Percentiles rank a stretch among this genome's conserved stretches.
These are phyloP conservation scores for Mystacides longicornis DNA, from an alignment of 2,888 invertebrate species.

Conservation along the genomic window DNA sequence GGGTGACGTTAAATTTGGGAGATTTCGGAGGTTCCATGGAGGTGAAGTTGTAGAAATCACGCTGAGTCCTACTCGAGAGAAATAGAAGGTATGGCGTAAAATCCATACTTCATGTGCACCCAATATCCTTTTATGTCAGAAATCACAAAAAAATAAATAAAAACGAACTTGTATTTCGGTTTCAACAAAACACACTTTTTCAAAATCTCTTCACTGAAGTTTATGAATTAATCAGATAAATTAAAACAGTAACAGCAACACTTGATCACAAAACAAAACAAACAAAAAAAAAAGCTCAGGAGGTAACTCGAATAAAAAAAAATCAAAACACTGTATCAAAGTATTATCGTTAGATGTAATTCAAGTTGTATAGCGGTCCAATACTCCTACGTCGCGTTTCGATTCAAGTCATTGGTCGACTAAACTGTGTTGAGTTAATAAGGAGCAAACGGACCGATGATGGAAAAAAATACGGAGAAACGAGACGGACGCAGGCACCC, in stretches of 20 bases:
- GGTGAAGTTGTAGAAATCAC: conserved; percentile 30
- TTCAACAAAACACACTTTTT: no score
- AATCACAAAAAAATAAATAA: not conserved
- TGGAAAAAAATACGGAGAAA: conserved; percentile 35
- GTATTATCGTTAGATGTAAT: not conserved
- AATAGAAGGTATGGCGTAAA: conserved; percentile 42
- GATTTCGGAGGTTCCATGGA: conserved; percentile 47
- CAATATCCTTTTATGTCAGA: not conserved
- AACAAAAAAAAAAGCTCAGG: not conserved
- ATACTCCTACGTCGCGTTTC: conserved; percentile 42
- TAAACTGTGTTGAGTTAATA: conserved; percentile 53
- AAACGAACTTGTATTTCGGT: not conserved
- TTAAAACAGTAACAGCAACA: not conserved
- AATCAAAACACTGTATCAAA: not conserved
- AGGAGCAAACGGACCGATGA: conserved; percentile 52
- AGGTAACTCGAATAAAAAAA: not conserved
- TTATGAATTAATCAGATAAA: not conserved
- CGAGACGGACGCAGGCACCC: conserved; percentile 13
- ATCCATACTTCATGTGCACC: conserved; percentile 35
- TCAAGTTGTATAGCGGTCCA: not conserved
- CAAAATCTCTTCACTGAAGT: no score
- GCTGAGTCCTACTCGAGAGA: conserved; percentile 37
- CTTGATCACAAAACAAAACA: not conserved
- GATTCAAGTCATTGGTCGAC: conserved; percentile 51
- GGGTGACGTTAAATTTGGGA: conserved; percentile 45